Conservation (phyloP, 2,113 vertebrate genomes). For the Sturnus vulgaris region DNA sequence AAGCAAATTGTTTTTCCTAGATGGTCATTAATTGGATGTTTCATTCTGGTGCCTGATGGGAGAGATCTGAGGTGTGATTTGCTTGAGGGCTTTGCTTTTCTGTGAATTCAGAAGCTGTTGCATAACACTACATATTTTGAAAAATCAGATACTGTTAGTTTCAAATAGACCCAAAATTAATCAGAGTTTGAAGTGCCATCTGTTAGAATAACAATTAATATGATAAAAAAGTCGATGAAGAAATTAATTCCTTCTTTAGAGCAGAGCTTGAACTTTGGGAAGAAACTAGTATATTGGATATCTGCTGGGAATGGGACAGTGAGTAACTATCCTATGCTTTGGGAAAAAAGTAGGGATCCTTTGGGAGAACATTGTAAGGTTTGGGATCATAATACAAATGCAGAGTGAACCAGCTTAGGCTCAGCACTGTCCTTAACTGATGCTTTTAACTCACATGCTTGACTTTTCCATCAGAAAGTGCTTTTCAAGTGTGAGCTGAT, state of each 20-base stretch:
- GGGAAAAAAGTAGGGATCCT: neutral
- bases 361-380: neutral
- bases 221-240: neutral
- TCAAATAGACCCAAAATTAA: neutral
- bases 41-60: neutral
- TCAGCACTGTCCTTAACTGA: neutral
- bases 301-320: neutral
- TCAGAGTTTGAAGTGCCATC: neutral
- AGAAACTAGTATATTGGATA: neutral
- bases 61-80: neutral
- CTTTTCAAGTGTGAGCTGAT: neutral
- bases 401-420: neutral
- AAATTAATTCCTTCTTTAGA: neutral
- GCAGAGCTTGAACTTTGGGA: neutral
- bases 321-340: neutral
- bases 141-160: neutral
- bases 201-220: neutral
- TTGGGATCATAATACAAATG: neutral
- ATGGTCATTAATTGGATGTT: conserved; percentile 5
- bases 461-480: neutral
- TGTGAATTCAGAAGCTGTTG: neutral
- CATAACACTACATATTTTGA: neutral
- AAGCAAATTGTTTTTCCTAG: conserved; percentile 20
- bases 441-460: neutral
- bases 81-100: neutral